Base-by-base conservation (phyloP, 1,140 invertebrate genomes). In the Drosophila sp. region DNA sequence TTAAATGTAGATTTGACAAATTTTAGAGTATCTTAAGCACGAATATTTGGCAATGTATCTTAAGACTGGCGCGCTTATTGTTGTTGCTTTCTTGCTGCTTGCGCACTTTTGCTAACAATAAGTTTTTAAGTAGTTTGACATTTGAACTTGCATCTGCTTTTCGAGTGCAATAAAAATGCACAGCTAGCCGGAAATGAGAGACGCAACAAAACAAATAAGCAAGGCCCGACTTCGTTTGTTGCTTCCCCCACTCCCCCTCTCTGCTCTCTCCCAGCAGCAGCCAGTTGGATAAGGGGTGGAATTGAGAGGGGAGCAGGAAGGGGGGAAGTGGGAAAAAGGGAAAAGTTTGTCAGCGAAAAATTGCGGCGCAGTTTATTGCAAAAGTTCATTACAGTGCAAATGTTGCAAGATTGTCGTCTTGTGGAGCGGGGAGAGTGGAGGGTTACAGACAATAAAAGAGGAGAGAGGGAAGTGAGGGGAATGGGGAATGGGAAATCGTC, bases 91-190 rank as follows among this genome's bases (percentile, higher is more conserved):
- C 8, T 21, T 36, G 27, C 27, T 48, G 48, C 9, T 46, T 59
- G 56, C 58, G 79, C 76, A 81, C 78, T 87, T 87, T 78, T 87
- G 82, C 82, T 76, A 87, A 87, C 82, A 87, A 87, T 87, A 87
- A 87, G 82, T 87, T 87, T 87, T 87, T 87, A 87, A 87, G 82
- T 87, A 87, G 82, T 87, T 87, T 87, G 82, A 87, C 82, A 87
- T 87, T 87, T 87, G 82, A 87, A 87, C 82, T 87, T 87, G 82
- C 82, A 82, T 87, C 78, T 62, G 81, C 70, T 75, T 81, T 82
- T 67, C 56, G 67, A 87, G 82, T 72, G 82, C 82, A 87, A 87
- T 87, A 87, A 87, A 87, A 87, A 87, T 82, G 82, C 82, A 76
- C 82, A 87, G 74, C 78, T 86, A 84, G 79, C 81, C 81, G 81